A percentile compares a stretch with the other conserved stretches of the same genome.
phyloP scores from a whole-genome alignment of 1,140 invertebrate genomes.

The Ostrea denselamellosa region DNA sequence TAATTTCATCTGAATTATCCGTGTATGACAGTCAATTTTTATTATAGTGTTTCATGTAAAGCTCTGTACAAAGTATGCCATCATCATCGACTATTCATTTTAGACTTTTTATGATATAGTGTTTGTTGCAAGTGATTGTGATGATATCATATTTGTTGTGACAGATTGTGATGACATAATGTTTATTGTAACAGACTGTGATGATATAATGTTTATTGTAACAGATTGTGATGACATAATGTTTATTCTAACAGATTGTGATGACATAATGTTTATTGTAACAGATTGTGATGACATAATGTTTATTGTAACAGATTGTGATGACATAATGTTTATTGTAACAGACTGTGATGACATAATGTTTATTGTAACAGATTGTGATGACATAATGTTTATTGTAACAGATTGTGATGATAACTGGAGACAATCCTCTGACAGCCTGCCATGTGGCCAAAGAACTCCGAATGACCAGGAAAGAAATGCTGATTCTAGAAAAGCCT shows the following conservation, averaged over 20 bases:
- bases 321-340: too few relatives aligned
- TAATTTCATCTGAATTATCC: too few relatives aligned
- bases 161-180: constrained; percentile 97
- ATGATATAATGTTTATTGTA: constrained; percentile 95
- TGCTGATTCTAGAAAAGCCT: constrained; percentile 85
- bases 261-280: too few relatives aligned
- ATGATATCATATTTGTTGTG: constrained; percentile 95
- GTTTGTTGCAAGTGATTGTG: constrained; percentile 83
- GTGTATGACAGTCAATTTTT: too few relatives aligned
- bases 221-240: constrained; percentile 97
- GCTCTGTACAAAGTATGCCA: too few relatives aligned
- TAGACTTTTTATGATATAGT: too few relatives aligned
- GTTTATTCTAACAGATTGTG: constrained; percentile 85
- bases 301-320: constrained; percentile 85
- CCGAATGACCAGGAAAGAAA: constrained; percentile 89
- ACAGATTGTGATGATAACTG: constrained; percentile 98
- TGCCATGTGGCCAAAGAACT: constrained; percentile 98
- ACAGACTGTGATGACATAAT: constrained; percentile 97
- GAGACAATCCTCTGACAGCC: constrained; percentile 98
- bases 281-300: constrained; percentile 97
- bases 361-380: too few relatives aligned
- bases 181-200: constrained; percentile 85
- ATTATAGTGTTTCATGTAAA: too few relatives aligned
- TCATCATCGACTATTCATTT: too few relatives aligned
- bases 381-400: not conserved